Conservation (phyloP, 2,113 vertebrate species). For the Crocuta crocuta region DNA sequence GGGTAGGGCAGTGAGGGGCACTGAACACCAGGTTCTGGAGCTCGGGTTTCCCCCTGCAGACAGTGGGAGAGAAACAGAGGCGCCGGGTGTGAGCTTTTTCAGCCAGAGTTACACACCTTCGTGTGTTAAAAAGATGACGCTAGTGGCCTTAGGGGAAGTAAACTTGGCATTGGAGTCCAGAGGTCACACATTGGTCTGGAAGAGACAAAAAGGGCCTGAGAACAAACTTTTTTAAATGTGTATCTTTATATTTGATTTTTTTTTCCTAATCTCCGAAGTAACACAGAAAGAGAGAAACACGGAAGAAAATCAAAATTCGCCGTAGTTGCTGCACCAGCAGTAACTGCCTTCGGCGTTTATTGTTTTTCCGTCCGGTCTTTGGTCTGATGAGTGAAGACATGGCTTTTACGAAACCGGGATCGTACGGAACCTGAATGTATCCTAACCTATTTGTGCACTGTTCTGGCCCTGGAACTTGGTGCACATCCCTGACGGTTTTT, state of each 20-base stretch:
- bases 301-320: not conserved
- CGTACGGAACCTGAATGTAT: not conserved
- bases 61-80: not conserved
- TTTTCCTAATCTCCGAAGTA: not conserved
- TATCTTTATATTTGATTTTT: not conserved
- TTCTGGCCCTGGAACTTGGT: not conserved
- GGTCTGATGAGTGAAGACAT: not conserved
- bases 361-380: not conserved
- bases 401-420: not conserved
- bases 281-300: not conserved
- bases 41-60: accelerated
- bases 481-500: not conserved
- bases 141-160: not conserved
- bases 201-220: not conserved
- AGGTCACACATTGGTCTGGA: accelerated
- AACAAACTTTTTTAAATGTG: not conserved
- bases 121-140: not conserved
- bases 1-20: accelerated
- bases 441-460: accelerated
- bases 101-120: accelerated
- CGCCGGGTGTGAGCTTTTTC: accelerated
- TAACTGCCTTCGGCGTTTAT: accelerated
- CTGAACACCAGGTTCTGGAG: accelerated
- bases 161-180: not conserved
- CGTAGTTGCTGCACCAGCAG: not conserved